A percentile compares a stretch with the other conserved stretches of the same genome.
phyloP scores from a whole-genome alignment of 2,113 vertebrate species.

The Orcinus orca region DNA sequence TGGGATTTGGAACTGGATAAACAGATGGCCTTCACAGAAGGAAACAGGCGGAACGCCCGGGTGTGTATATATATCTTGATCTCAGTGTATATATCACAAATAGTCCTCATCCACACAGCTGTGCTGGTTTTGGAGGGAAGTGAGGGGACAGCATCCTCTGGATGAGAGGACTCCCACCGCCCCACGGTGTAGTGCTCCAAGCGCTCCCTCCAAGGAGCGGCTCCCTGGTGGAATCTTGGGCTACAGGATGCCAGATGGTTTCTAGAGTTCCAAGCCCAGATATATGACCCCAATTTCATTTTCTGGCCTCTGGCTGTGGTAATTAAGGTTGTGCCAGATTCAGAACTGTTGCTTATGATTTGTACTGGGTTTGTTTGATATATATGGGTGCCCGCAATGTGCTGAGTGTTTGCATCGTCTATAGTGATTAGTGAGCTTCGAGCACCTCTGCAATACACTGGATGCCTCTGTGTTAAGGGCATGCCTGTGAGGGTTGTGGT shows the following conservation, averaged over 20 bases:
- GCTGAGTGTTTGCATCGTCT: background rate
- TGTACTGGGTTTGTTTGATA: background rate
- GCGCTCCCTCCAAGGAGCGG: constrained; percentile 32
- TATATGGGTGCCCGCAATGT: background rate
- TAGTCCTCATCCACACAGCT: constrained; percentile 76
- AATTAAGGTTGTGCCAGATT: constrained; percentile 42
- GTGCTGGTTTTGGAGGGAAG: constrained; percentile 41
- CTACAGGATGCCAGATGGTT: constrained; percentile 11
- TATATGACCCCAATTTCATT: constrained; percentile 31
- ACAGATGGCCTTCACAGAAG: constrained; percentile 77
- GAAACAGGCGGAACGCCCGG: constrained; percentile 71
- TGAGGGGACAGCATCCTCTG: constrained; percentile 59
- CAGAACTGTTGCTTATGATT: constrained; percentile 8
- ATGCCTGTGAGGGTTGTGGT: background rate
- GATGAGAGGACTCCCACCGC: constrained; percentile 20
- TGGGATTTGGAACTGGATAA: constrained; percentile 80
- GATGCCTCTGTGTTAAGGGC: background rate
- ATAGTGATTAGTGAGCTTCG: background rate
- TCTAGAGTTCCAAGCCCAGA: constrained; percentile 12
- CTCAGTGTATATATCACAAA: constrained; percentile 51
- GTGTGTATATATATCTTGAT: constrained; percentile 71
- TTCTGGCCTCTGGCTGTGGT: constrained; percentile 51
- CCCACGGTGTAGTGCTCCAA: constrained; percentile 14
- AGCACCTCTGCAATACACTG: background rate
- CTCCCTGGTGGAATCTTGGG: constrained; percentile 15